Evolutionary conservation across 2,113 vertebrate species (phyloP).

Genomic region (Penelope pileata): DNA sequence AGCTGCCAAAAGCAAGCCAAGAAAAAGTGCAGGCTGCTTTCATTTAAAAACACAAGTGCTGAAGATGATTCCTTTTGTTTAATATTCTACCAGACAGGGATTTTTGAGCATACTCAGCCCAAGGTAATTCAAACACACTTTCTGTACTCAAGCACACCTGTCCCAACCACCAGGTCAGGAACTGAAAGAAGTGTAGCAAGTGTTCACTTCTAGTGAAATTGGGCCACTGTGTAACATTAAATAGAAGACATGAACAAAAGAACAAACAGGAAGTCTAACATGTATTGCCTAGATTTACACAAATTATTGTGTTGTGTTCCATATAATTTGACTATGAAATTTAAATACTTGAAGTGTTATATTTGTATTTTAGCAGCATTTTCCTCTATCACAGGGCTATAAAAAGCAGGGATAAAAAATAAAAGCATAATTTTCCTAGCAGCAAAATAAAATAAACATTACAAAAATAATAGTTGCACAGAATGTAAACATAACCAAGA

Average conservation of each 20-base stretch:
- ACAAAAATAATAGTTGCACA: neutral
- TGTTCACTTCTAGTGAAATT: neutral
- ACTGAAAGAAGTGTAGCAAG: neutral
- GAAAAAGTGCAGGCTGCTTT: neutral
- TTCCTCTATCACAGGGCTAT: neutral
- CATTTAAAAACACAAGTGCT: neutral
- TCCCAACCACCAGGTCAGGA: neutral
- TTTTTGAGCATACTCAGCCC: neutral
- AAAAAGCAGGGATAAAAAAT: neutral
- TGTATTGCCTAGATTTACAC: neutral
- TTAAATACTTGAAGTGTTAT: neutral
- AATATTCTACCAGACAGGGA: neutral
- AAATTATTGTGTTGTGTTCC: neutral
- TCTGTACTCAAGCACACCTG: neutral
- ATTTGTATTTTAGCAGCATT: neutral
- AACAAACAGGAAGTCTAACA: neutral
- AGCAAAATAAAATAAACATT: too few relatives aligned
- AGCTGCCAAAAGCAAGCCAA: neutral
- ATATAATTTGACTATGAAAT: neutral
- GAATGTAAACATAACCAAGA: neutral
- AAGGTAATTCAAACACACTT: neutral
- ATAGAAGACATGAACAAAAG: neutral
- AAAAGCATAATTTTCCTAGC: neutral
- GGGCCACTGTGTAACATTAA: neutral
- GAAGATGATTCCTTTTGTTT: neutral